Evolutionary conservation across 2,797 vertebrate species (phyloP).

Genomic region (Geotrypetes seraphini): DNA sequence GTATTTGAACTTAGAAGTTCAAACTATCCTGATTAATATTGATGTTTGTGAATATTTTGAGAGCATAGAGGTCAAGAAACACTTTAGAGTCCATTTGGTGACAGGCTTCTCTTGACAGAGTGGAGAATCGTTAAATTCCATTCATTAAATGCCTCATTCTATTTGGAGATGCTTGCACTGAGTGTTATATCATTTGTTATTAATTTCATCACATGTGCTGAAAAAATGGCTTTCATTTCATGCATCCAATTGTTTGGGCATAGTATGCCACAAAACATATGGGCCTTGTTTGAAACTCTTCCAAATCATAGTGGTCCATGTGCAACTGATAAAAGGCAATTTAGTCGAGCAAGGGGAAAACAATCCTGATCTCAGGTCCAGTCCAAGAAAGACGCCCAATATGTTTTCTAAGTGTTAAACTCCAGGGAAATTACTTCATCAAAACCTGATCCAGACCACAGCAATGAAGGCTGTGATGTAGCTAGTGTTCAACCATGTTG

Average conservation of each 20-base stretch:
- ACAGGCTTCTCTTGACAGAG: background rate
- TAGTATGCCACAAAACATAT: conserved; percentile 39
- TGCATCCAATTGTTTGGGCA: conserved; percentile 30
- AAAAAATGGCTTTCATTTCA: conserved; percentile 23
- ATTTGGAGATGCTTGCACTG: background rate
- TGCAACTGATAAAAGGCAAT: conserved; percentile 55
- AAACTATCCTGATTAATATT: background rate
- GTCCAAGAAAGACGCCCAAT: conserved; percentile 44
- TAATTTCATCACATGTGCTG: conserved; percentile 27
- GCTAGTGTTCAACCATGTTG: conserved; percentile 63
- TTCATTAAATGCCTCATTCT: background rate
- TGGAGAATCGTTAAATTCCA: background rate
- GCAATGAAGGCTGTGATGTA: conserved; percentile 48
- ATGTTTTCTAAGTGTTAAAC: conserved; percentile 67
- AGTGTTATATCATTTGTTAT: conserved; percentile 33
- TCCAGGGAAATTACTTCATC: conserved; percentile 82
- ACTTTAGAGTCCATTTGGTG: background rate
- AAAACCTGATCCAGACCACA: conserved; percentile 52
- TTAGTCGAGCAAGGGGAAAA: conserved; percentile 15
- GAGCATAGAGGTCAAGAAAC: background rate
- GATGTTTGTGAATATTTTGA: background rate
- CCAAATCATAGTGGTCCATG: conserved; percentile 38
- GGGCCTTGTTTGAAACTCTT: conserved; percentile 44
- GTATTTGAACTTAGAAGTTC: no score
- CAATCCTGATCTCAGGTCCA: conserved; percentile 17